These are phyloP conservation scores for Acipenser transmontanus DNA, from an alignment of 2,797 vertebrate genomes.

Conservation along the genomic window DNA sequence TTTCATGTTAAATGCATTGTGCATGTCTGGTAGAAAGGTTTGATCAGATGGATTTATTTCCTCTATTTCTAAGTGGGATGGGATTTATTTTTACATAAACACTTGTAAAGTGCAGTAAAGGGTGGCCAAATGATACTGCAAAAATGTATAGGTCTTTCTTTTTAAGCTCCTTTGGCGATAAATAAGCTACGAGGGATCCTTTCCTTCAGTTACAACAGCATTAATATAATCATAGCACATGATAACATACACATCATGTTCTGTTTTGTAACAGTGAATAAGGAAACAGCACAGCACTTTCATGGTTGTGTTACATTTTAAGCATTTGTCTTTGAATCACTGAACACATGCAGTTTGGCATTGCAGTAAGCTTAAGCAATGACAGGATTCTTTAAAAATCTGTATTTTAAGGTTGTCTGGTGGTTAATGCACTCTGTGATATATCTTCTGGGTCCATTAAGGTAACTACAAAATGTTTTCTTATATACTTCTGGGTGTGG, in stretches of 20 bases:
- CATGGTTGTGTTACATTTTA: too few species aligned
- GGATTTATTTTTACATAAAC: conserved; percentile 58
- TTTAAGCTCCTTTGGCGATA: conserved; percentile 33
- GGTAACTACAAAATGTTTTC: too few species aligned
- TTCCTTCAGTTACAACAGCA: background rate
- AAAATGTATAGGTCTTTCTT: conserved; percentile 45
- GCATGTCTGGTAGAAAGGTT: conserved; percentile 50
- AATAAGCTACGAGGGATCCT: conserved; percentile 22
- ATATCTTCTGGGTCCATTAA: too few species aligned
- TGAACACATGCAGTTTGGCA: too few species aligned
- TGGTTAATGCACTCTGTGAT: too few species aligned
- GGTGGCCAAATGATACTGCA: conserved; percentile 19
- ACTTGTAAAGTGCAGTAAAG: conserved; percentile 22
- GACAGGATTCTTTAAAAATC: too few species aligned
- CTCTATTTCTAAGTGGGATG: conserved; percentile 50
- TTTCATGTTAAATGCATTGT: conserved; percentile 61
- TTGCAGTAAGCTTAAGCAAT: too few species aligned
- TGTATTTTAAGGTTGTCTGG: too few species aligned
- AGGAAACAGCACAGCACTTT: background rate
- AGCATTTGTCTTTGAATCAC: too few species aligned
- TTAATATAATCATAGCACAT: conserved; percentile 11
- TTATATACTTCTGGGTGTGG: too few species aligned
- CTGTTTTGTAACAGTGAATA: background rate
- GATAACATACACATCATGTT: conserved; percentile 4
- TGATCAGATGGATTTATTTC: conserved; percentile 70